Conservation (phyloP, 2,888 invertebrate species). For the Pteria penguin region DNA sequence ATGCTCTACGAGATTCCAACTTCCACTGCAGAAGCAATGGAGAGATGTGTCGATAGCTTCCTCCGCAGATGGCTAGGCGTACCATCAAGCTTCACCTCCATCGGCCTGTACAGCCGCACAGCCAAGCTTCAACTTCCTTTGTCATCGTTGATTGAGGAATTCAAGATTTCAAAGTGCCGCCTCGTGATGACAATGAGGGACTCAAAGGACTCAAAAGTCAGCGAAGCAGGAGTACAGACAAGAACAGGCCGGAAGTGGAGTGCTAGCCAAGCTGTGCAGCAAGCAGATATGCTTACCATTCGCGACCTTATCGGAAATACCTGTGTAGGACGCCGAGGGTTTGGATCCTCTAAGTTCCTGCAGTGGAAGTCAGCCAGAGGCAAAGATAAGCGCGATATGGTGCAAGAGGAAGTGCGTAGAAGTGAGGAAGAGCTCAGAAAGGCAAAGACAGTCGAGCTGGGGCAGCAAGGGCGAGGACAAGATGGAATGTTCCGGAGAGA, state of each 20-base stretch:
- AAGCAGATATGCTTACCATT: slow-evolving; percentile 1
- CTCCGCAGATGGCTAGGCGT: too few relatives aligned
- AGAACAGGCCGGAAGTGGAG: slow-evolving; percentile 34
- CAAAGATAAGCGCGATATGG: too few relatives aligned
- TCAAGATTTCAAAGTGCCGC: neutral
- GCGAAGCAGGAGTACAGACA: slow-evolving; percentile 22
- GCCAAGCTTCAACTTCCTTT: slow-evolving; percentile 1
- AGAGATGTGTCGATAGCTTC: neutral
- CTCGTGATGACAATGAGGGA: slow-evolving; percentile 2
- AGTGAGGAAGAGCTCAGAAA: neutral
- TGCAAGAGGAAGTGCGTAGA: too few relatives aligned
- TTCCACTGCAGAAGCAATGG: slow-evolving; percentile 17
- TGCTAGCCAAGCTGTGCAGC: neutral
- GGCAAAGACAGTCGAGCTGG: slow-evolving; percentile 18
- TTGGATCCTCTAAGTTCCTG: neutral
- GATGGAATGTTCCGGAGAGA: slow-evolving; percentile 20
- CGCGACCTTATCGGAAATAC: too few relatives aligned
- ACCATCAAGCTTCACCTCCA: slow-evolving; percentile 6
- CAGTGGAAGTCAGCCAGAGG: too few relatives aligned
- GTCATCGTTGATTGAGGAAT: neutral
- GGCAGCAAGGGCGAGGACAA: slow-evolving; percentile 21
- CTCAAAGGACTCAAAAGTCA: slow-evolving; percentile 16
- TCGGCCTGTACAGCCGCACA: too few relatives aligned
- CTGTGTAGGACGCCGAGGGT: neutral
- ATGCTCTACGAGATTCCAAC: too few relatives aligned